Base-by-base conservation (phyloP, 2,888 invertebrate species). In the Lepidocyrtinus sp. region DNA sequence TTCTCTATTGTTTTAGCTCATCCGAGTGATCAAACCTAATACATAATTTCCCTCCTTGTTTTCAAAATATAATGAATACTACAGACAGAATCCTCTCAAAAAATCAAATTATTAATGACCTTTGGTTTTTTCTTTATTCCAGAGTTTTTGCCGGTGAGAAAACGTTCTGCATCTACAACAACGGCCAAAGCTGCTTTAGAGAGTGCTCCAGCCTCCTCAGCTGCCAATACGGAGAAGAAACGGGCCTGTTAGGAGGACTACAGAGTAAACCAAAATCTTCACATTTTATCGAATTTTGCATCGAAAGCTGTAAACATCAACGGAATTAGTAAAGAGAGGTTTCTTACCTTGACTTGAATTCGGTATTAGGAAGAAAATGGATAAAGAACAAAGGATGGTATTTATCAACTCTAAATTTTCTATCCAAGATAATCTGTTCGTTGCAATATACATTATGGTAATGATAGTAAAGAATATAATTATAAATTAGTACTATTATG, bases 161-260 rank as follows among this genome's bases (percentile, higher is more conserved):
- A 79, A 69, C 79, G 82, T n/a, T 68, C 72, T 36, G 82, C 79
- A 5, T 64, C 73, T 25, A 76, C 79, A 2, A 46, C 71, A 12
- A 73, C 79, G 61, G 46, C 64, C 17, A 81, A 76, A 64, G 82
- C 82, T 46, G 77, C 70, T 9, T 65, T 74, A 15, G 70, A 82
- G 50, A 77, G 77, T 70, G 82, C 77, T 73, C 76, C 76, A 45
- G 64, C 27, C n/a, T 81, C 77, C 12, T 65, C 77, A 67, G 72
- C 75, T 67, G 74, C 74, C 7, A 45, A 65, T 24, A 70, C 46
- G 67, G 70, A 67, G 61, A 75, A 21, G 17, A 82, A 76, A 59
- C 68, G 81, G 21, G 70, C 73, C 61, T 64, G 26, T 25, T 64
- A 17, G n/a, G n/a, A n/a, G n/a, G n/a, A n/a, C n/a, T n/a, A n/a